These are phyloP conservation scores for Paramormyrops hopkinsi DNA, from an alignment of 2,797 vertebrate genomes.

Conservation along the genomic window DNA sequence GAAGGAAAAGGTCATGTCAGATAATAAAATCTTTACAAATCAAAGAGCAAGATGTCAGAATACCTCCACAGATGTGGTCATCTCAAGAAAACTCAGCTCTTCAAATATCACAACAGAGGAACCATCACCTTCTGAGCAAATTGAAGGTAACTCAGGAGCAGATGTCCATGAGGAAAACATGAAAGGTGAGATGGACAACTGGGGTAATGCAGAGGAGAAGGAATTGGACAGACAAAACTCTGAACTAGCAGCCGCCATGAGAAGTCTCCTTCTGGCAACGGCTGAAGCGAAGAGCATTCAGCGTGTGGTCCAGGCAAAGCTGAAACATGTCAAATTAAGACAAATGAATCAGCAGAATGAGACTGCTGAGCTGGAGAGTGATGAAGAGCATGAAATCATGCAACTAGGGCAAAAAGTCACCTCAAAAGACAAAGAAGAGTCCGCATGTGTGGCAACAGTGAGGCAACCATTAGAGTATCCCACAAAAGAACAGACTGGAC, in stretches of 20 bases:
- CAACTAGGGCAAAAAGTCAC: slow-evolving; percentile 7
- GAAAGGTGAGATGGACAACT: background rate
- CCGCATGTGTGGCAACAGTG: slow-evolving; percentile 33
- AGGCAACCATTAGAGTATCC: slow-evolving; percentile 45
- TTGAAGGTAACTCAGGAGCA: background rate
- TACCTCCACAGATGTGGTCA: slow-evolving; percentile 18
- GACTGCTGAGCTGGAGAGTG: slow-evolving; percentile 30
- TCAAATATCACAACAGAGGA: slow-evolving; percentile 46
- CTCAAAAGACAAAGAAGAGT: slow-evolving; percentile 24
- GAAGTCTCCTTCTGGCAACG: slow-evolving; percentile 63
- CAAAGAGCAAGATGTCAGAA: background rate
- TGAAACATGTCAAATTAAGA: slow-evolving; percentile 30
- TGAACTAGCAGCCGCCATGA: slow-evolving; percentile 67
- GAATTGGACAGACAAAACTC: slow-evolving; percentile 44
- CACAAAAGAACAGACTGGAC: slow-evolving; percentile 55
- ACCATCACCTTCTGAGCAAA: slow-evolving; percentile 12
- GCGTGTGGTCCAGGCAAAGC: slow-evolving; percentile 37
- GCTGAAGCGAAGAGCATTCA: slow-evolving; percentile 67
- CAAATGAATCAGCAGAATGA: slow-evolving; percentile 22
- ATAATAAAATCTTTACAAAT: slow-evolving; percentile 60
- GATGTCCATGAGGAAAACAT: slow-evolving; percentile 11
- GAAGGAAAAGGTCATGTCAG: slow-evolving; percentile 54
- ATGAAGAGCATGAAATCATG: background rate
- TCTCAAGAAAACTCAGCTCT: slow-evolving; percentile 56
- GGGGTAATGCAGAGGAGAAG: slow-evolving; percentile 31